Conservation (phyloP, 2,113 vertebrate genomes). For the Rhinopomastus cyanomelas region DNA sequence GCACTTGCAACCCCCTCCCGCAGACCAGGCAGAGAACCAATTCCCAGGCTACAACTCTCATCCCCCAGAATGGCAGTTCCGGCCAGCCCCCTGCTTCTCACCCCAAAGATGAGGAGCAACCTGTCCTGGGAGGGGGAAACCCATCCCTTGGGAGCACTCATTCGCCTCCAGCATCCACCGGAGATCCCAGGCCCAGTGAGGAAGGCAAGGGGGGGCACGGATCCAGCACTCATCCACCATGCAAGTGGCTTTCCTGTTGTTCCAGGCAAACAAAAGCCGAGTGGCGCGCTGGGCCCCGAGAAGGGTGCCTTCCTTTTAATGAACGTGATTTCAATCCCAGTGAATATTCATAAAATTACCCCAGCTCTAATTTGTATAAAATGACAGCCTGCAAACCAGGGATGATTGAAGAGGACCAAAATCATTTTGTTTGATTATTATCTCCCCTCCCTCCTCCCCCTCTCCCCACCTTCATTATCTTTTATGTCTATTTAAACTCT, state of each 20-base stretch:
- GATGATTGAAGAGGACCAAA: constrained; percentile 74
- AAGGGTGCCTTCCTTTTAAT: constrained; percentile 71
- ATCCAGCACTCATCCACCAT: background rate
- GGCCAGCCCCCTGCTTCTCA: background rate
- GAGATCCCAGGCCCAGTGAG: background rate
- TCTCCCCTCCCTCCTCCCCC: constrained; percentile 39
- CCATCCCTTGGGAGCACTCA: background rate
- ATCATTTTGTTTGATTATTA: constrained; percentile 81
- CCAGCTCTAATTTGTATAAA: constrained; percentile 79
- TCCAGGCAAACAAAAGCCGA: constrained; percentile 67
- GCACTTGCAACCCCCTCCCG: background rate
- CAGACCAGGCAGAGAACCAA: background rate
- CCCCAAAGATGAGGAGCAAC: background rate
- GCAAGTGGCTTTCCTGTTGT: constrained; percentile 53
- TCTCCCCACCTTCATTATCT: constrained; percentile 75
- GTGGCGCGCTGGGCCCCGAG: constrained; percentile 41
- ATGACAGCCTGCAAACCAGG: constrained; percentile 76
- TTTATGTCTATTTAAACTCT: constrained; percentile 79
- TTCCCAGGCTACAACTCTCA: constrained; percentile 39
- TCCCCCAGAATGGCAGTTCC: background rate
- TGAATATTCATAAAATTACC: constrained; percentile 84
- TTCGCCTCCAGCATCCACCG: background rate
- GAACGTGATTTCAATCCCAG: constrained; percentile 76
- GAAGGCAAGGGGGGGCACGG: background rate
- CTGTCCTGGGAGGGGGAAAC: background rate